Base-by-base conservation (phyloP, 2,113 vertebrate genomes). In the Pedionomus torquatus region DNA sequence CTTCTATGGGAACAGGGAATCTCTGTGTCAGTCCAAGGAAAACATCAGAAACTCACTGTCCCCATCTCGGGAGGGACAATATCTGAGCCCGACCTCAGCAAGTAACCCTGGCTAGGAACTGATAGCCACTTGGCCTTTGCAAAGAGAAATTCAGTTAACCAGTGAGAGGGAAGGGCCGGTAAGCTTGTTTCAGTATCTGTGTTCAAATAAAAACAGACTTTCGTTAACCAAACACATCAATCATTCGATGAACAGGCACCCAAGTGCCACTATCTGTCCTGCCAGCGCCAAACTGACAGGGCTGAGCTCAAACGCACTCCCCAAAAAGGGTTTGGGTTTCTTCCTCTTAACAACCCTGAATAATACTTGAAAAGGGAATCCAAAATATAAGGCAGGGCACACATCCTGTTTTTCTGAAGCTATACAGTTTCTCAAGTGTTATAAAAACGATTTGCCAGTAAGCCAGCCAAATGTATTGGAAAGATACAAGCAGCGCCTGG, bases 381-480 rank as follows among this genome's bases (percentile, higher is more conserved):
- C 72, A 48, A 75, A 49, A 43, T 46, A 58, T 14, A 90, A 92
- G 70, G 83, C 88, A 94, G 31, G 55, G 94, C 54, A 76, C 54
- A 26, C 63, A 82, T 77, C 89, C 93, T 94, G 95, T 35, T 93
- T 83, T 82, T 79, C 92, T 70, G 61, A 23, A 93, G 85, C 90
- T 78, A 46, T 31, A 74, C 75, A 69, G 85, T 54, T 88, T 86
- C 92, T 91, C n/a, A 77, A 91, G 91, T 52, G 66, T 77, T 92
- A 93, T 18, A 90, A 72, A 88, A 94, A 76, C 2, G 35, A 69
- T 80, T 46, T 30, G 87, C 92, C 85, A 77, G 52, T 4, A 13
- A 84, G 51, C 0, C 15, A 94, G 89, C 83, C 92, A 97, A 91
- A 72, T 2, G 75, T 11, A 90, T 48, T 69, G 87, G 75, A 65